Base-by-base conservation (phyloP, 2,797 vertebrate genomes). In the Spondyliosoma cantharus region DNA sequence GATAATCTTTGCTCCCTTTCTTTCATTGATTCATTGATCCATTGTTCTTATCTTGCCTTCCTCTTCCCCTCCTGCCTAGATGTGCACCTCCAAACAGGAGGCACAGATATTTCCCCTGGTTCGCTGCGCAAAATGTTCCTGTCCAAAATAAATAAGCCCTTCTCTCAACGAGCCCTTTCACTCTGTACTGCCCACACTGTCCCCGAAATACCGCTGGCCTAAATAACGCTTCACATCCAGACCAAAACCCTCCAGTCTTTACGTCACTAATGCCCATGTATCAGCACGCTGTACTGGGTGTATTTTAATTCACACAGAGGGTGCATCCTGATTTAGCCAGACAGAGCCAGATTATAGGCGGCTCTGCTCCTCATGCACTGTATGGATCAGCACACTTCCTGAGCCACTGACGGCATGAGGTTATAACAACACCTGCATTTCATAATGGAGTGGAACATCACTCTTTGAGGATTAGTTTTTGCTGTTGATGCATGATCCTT, bases 121-220 rank as follows among this genome's bases (percentile, higher is more conserved):
- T 83, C 4, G 0, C 62, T 0, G 2, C 3, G 16, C 25, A 62
- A 80, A 78, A 71, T 37, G 25, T 57, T 46, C 45, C 71, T 24
- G 43, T 86, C 74, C 50, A 77, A 76, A 37, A 89, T 78, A 88
- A 87, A 89, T 74, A 84, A 90, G 74, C 72, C 37, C 50, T 60
- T 52, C 71, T 87, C 42, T 76, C 45, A 86, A 86, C n/a, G 11
- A 86, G 83, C 75, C 79, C 73, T 74, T 82, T 90, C 77, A 61
- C 86, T 82, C 82, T 54, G 74, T 25, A 52, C 20, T 72, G 75
- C 81, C 78, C 80, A 71, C 87, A 62, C 82, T 78, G 74, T 87
- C 83, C 87, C 90, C 9, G 50, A 90, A 93, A 91, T 91, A 89
- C 83, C 3, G 24, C 70, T 92, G 91, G 84, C 91, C 93, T 90